phyloP scores from a whole-genome alignment of 2,888 invertebrate species.

The Meandrusa payeni region DNA sequence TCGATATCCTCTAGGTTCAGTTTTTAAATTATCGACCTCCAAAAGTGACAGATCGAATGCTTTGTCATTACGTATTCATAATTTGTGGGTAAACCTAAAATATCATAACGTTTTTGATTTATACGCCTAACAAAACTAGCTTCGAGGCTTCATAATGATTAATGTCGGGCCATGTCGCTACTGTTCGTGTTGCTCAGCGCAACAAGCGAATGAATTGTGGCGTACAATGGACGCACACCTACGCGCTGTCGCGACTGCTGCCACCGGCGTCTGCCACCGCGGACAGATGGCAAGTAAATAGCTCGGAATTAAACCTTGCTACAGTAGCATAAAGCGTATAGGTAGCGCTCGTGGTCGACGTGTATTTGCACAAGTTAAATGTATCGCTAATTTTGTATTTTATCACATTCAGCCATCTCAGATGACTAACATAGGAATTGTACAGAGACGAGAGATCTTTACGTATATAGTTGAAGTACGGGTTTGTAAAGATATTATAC shows the following conservation, averaged over 20 bases:
- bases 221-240: conserved; percentile 57
- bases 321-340: neutral
- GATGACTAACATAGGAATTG: conserved; percentile 4
- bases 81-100: conserved; percentile 7
- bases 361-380: conserved; percentile 1
- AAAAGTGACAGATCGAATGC: neutral
- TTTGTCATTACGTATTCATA: conserved; percentile 3
- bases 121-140: conserved; percentile 36
- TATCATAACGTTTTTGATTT: conserved; percentile 30
- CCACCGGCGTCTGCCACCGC: conserved; percentile 61
- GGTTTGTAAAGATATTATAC: no score
- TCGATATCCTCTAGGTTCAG: no score
- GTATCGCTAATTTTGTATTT: conserved; percentile 12
- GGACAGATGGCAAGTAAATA: neutral
- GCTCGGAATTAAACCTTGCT: neutral
- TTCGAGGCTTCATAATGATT: conserved; percentile 51
- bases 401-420: conserved; percentile 4
- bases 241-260: conserved; percentile 54
- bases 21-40: neutral
- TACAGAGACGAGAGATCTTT: no score
- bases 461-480: no score
- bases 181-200: conserved; percentile 57
- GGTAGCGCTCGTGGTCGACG: neutral
- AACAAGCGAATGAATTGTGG: conserved; percentile 66
- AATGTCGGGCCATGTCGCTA: conserved; percentile 56